Percentiles rank a stretch among this genome's conserved stretches.
Conservation (phyloP, 2,113 vertebrate genomes). For the Ploceus nigricollis region DNA sequence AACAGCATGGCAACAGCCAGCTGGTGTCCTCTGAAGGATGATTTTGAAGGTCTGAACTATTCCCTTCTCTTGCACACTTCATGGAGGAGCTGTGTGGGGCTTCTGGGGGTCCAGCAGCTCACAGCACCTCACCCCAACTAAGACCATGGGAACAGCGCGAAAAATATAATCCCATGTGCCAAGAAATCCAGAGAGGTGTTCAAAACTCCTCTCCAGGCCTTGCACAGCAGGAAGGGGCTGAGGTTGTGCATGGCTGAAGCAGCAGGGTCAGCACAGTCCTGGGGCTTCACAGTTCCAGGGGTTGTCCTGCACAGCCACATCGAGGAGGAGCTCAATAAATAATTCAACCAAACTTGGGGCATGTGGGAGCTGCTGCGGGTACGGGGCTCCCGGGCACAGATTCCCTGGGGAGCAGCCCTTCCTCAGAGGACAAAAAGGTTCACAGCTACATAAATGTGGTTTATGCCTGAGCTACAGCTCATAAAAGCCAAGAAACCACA, state of each 20-base stretch:
- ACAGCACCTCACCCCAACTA: accelerated
- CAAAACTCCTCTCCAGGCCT: accelerated
- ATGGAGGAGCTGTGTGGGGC: accelerated
- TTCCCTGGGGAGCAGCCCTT: neutral
- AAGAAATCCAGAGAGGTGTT: neutral
- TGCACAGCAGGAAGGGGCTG: accelerated
- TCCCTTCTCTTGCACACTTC: neutral
- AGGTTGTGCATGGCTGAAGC: neutral
- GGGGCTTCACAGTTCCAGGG: accelerated
- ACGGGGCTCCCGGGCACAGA: neutral
- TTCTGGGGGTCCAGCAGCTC: neutral
- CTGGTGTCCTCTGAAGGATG: neutral
- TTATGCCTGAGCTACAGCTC: neutral
- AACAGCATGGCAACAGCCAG: accelerated
- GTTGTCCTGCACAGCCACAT: neutral
- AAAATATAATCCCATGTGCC: accelerated
- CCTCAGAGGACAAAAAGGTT: neutral
- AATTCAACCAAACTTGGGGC: neutral
- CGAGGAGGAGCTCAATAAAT: neutral
- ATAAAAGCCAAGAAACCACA: slow-evolving; percentile 8
- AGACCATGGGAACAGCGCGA: neutral
- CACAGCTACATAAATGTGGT: neutral
- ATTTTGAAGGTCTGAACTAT: neutral
- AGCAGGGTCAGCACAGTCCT: neutral
- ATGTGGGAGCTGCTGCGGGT: accelerated